These are phyloP conservation scores for Argyresthia goedartella DNA, from an alignment of 2,888 invertebrate genomes.

Conservation along the genomic window DNA sequence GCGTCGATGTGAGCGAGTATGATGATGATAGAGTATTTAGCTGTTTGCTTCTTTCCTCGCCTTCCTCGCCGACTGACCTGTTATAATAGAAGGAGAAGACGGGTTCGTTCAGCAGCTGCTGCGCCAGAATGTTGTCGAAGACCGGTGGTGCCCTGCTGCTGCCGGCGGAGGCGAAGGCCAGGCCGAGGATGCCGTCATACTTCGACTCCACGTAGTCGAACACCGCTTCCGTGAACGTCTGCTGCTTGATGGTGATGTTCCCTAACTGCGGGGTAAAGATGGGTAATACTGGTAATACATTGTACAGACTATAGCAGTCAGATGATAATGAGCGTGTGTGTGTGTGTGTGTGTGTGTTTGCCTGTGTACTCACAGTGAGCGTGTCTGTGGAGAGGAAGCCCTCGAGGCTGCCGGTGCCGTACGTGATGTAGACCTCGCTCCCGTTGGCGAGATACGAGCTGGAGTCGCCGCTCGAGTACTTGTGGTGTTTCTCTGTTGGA, in stretches of 20 bases:
- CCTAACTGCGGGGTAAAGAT: constrained; percentile 81
- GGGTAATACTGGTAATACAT: too few relatives aligned
- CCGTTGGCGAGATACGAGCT: constrained; percentile 88
- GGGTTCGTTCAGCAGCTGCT: constrained; percentile 77
- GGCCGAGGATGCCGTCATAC: constrained; percentile 98
- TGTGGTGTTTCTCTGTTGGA: constrained; percentile 88
- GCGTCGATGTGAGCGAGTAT: too few relatives aligned
- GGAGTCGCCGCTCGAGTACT: constrained; percentile 92
- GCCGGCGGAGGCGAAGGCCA: constrained; percentile 90
- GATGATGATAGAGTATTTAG: too few relatives aligned
- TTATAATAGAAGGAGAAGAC: constrained; percentile 97
- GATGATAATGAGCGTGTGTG: too few relatives aligned
- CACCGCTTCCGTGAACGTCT: constrained; percentile 97
- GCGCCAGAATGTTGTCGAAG: constrained; percentile 92
- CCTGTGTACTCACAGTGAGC: constrained; percentile 76
- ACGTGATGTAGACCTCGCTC: constrained; percentile 91
- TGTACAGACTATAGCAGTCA: too few relatives aligned
- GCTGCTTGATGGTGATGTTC: constrained; percentile 75
- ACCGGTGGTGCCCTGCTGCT: constrained; percentile 93
- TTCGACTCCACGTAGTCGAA: constrained; percentile 98
- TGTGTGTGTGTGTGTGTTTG: too few relatives aligned
- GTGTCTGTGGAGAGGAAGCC: constrained; percentile 95
- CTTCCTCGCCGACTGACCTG: too few relatives aligned
- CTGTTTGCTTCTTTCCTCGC: too few relatives aligned
- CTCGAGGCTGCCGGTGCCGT: constrained; percentile 96